Conservation (phyloP, 2,113 vertebrate species). For the Litocranius walleri region DNA sequence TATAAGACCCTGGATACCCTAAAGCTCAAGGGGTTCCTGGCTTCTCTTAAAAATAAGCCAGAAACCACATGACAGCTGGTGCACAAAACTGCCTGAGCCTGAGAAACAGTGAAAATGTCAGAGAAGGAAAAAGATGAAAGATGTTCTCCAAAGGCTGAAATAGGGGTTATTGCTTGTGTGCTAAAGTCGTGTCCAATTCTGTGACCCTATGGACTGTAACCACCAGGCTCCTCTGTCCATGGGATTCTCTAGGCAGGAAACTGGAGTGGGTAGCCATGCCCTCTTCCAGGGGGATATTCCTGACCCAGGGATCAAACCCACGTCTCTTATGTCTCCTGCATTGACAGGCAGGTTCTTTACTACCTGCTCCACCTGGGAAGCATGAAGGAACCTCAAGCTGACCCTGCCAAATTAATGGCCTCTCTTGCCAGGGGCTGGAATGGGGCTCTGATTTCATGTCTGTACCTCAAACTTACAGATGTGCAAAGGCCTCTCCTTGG, state of each 20-base stretch:
- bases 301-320: not conserved
- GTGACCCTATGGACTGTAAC: not conserved
- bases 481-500: not conserved
- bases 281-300: not conserved
- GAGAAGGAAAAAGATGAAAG: not conserved
- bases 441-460: not conserved
- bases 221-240: not conserved
- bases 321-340: not conserved
- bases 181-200: not conserved
- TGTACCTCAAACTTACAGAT: not conserved
- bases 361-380: not conserved
- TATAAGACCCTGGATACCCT: not conserved
- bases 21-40: not conserved
- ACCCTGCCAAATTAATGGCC: not conserved
- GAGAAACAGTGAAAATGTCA: not conserved
- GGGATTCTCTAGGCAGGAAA: not conserved
- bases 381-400: not conserved
- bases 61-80: not conserved
- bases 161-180: not conserved
- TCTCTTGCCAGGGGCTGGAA: not conserved
- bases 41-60: not conserved
- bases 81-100: not conserved
- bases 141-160: not conserved
- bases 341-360: not conserved
- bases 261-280: not conserved